Evolutionary conservation across 37 sponge, comb jelly and placozoan species (phyloP).

Genomic region (Agelas oroides): DNA sequence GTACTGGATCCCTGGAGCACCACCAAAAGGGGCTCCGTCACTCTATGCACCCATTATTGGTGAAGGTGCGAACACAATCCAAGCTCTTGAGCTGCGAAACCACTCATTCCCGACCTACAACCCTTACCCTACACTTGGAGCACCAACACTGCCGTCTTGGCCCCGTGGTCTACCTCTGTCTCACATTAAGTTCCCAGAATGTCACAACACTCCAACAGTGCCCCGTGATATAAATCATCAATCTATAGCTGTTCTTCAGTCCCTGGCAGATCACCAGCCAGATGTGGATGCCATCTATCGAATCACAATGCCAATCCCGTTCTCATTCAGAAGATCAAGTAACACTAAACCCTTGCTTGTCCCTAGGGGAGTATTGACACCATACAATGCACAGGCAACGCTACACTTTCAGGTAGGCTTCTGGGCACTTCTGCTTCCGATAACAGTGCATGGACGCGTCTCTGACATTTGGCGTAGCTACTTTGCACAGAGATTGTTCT

Average conservation of each 20-base stretch:
- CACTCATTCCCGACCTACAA: constrained; percentile 56
- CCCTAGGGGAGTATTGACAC: constrained; percentile 50
- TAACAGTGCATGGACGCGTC: constrained; percentile 51
- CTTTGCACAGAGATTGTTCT: constrained; percentile 49
- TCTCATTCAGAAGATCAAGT: constrained; percentile 41
- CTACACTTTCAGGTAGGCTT: constrained; percentile 42
- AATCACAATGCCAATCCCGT: constrained; percentile 55
- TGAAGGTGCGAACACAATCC: background rate
- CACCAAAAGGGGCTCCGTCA: constrained; percentile 46
- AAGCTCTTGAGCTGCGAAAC: constrained; percentile 5
- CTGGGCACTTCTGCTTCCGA: constrained; percentile 61
- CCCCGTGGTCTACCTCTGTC: constrained; percentile 67
- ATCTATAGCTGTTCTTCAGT: constrained; percentile 54
- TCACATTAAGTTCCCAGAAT: constrained; percentile 16
- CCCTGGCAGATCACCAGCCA: constrained; percentile 64
- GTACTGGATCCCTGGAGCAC: constrained; percentile 55
- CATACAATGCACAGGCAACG: constrained; percentile 71
- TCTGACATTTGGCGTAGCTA: constrained; percentile 76
- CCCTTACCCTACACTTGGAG: constrained; percentile 65
- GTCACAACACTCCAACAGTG: constrained; percentile 17
- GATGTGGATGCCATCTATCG: constrained; percentile 77
- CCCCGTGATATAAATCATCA: background rate
- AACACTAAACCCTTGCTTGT: constrained; percentile 39
- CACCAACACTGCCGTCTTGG: constrained; percentile 59
- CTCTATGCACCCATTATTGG: constrained; percentile 14